Evolutionary conservation across 2,888 invertebrate species (phyloP).

Genomic region (Drepanosiphum platanoidis): DNA sequence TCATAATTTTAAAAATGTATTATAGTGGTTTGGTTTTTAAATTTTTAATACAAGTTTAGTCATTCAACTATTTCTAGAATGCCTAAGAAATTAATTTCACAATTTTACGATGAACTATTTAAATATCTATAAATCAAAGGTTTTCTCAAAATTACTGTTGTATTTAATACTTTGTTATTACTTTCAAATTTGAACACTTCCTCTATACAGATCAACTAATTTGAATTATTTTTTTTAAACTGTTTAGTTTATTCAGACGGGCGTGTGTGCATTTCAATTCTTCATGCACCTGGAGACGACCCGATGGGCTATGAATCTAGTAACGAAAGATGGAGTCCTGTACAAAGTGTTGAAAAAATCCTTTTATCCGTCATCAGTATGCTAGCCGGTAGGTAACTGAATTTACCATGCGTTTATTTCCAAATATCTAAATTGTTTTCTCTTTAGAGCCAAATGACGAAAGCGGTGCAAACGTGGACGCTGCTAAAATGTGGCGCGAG

Average conservation of each 20-base stretch:
- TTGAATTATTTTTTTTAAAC: conserved; percentile 6
- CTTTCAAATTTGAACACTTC: neutral
- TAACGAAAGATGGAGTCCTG: conserved; percentile 98
- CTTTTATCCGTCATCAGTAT: conserved; percentile 97
- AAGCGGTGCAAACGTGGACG: conserved; percentile 98
- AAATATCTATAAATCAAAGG: too few species aligned
- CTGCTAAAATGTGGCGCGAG: conserved; percentile 99
- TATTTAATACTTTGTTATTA: neutral
- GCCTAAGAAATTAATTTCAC: too few species aligned
- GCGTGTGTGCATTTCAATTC: conserved; percentile 96
- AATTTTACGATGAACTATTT: too few species aligned
- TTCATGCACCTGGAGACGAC: conserved; percentile 99
- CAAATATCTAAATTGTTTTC: neutral
- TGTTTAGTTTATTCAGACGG: conserved; percentile 91
- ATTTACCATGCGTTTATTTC: neutral
- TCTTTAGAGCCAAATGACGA: conserved; percentile 94
- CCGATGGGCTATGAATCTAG: conserved; percentile 99
- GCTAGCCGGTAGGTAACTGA: conserved; percentile 80
- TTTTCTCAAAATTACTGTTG: neutral
- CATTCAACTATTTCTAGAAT: too few species aligned
- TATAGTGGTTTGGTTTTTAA: too few species aligned
- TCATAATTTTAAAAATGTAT: too few species aligned
- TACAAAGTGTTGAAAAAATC: conserved; percentile 99
- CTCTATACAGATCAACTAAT: neutral
- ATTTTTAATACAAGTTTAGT: too few species aligned